A percentile compares a stretch with the other conserved stretches of the same genome.
Evolutionary conservation across 2,113 vertebrate species (phyloP).

Genomic region (Piaya cayana): DNA sequence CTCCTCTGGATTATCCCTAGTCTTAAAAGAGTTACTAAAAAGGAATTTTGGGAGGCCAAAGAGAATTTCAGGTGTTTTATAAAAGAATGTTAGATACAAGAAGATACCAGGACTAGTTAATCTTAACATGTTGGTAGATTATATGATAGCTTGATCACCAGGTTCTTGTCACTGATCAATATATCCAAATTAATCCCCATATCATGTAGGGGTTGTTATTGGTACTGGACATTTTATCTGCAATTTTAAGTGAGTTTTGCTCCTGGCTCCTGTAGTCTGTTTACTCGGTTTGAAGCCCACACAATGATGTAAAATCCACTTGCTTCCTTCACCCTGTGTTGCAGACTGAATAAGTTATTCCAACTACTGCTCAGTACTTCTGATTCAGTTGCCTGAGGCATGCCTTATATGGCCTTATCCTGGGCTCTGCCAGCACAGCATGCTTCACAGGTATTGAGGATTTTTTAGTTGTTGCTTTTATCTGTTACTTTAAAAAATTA

Average conservation of each 20-base stretch:
- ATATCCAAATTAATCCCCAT: not conserved
- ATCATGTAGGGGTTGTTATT: not conserved
- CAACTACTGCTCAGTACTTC: not conserved
- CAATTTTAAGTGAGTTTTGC: not conserved
- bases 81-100: not conserved
- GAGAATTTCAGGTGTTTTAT: not conserved
- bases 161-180: not conserved
- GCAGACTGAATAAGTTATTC: not conserved
- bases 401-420: not conserved
- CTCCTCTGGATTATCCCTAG: not conserved
- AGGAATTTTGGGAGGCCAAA: not conserved
- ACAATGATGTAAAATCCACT: not conserved
- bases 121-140: not conserved
- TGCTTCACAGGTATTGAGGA: not conserved
- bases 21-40: not conserved
- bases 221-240: not conserved
- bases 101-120: not conserved
- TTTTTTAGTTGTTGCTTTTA: not conserved
- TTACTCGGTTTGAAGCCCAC: not conserved
- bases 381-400: not conserved
- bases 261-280: not conserved
- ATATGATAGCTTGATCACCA: not conserved
- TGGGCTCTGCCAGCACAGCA: not conserved
- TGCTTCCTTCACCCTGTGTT: not conserved
- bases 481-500: not conserved